Evolutionary conservation across 2,888 invertebrate species (phyloP).

Genomic region (Helobdella robusta): DNA sequence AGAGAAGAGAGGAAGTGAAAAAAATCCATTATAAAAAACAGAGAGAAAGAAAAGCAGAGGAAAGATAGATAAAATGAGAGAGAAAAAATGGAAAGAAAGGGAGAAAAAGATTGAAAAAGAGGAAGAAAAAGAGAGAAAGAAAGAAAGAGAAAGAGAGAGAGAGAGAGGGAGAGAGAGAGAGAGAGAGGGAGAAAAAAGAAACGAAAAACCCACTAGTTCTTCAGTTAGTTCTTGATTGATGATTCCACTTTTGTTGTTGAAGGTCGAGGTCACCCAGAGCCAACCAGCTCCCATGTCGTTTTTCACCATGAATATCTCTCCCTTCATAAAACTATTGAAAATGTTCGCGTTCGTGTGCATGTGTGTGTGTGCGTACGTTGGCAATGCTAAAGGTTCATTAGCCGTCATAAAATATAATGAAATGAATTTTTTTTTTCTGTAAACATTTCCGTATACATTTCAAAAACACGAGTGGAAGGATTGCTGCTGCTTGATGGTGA

Average conservation of each 20-base stretch:
- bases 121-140: background rate
- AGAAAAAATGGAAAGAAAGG: background rate
- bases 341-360: background rate
- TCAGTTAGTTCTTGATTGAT: conserved; percentile 89
- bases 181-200: background rate
- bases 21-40: too few relatives aligned
- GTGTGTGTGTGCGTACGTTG: too few relatives aligned
- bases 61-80: background rate
- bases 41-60: background rate
- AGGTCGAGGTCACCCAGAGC: conserved; percentile 92
- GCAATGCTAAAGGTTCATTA: too few relatives aligned
- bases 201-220: conserved; percentile 54
- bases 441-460: too few relatives aligned
- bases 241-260: conserved; percentile 81
- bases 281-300: conserved; percentile 96
- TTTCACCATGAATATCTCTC: conserved; percentile 89
- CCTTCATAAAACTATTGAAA: conserved; percentile 51
- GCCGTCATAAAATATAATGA: too few relatives aligned
- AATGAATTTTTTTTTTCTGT: too few relatives aligned
- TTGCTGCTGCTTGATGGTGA: too few relatives aligned
- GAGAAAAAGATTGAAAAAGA: background rate
- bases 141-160: background rate
- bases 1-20: too few relatives aligned
- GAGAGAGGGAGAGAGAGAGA: background rate
- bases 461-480: too few relatives aligned